Conservation (phyloP, 2,888 invertebrate species). For the Acrobasis repandana region DNA sequence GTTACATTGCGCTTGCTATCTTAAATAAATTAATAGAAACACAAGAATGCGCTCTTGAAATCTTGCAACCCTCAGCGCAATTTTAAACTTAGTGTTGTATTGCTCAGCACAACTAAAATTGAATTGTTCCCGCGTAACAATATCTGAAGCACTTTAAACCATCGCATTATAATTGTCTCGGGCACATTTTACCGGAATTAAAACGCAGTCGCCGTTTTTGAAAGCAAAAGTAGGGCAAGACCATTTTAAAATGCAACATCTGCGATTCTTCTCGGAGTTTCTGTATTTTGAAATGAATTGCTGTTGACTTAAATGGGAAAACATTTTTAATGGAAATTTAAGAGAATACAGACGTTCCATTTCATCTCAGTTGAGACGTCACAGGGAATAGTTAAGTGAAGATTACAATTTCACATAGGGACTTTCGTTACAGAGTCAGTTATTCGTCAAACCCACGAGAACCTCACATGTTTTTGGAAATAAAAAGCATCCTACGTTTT, state of each 20-base stretch:
- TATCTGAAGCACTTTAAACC: slow-evolving; percentile 22
- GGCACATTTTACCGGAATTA: slow-evolving; percentile 44
- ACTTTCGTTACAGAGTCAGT: too few relatives aligned
- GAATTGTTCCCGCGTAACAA: slow-evolving; percentile 10
- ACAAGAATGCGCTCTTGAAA: too few relatives aligned
- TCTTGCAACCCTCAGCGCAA: too few relatives aligned
- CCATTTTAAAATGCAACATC: slow-evolving; percentile 55
- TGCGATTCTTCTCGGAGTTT: slow-evolving; percentile 45
- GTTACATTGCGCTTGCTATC: too few relatives aligned
- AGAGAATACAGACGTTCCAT: slow-evolving; percentile 3
- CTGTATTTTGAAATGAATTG: slow-evolving; percentile 42
- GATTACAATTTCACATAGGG: neutral
- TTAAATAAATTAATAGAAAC: too few relatives aligned
- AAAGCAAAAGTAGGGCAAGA: slow-evolving; percentile 53
- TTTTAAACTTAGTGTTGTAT: too few relatives aligned
- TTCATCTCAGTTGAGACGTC: neutral
- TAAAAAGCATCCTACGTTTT: too few relatives aligned
- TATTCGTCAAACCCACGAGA: too few relatives aligned
- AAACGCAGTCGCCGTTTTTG: slow-evolving; percentile 44
- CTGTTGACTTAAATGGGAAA: slow-evolving; percentile 33
- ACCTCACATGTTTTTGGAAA: too few relatives aligned
- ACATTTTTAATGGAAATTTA: slow-evolving; percentile 28
- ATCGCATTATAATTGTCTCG: slow-evolving; percentile 24
- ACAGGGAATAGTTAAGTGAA: neutral
- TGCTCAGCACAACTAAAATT: too few relatives aligned